Percentiles rank a stretch among this genome's conserved stretches.
These are phyloP conservation scores for Nothura maculosa DNA, from an alignment of 2,797 vertebrate species.

Conservation along the genomic window DNA sequence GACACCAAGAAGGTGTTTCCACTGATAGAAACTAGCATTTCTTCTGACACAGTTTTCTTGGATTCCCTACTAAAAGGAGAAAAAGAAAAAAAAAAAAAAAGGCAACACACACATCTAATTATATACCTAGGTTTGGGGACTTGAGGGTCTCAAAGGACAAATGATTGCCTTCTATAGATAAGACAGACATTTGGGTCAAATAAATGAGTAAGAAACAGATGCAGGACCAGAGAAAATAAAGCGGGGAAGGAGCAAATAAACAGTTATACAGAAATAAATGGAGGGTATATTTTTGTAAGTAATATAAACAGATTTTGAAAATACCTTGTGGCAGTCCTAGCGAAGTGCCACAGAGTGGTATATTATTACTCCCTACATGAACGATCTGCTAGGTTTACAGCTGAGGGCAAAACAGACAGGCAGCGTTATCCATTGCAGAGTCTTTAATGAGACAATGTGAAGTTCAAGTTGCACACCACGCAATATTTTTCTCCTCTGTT, in stretches of 20 bases:
- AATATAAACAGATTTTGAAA: slow-evolving; percentile 54
- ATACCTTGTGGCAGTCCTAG: slow-evolving; percentile 43
- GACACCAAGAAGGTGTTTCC: not conserved
- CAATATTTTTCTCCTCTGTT: slow-evolving; percentile 75
- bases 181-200: not conserved
- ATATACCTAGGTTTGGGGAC: not conserved
- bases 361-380: slow-evolving; percentile 64
- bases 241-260: not conserved
- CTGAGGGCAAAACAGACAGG: slow-evolving; percentile 55
- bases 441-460: slow-evolving; percentile 80
- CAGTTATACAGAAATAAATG: slow-evolving; percentile 4
- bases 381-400: slow-evolving; percentile 48
- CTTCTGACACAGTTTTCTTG: slow-evolving; percentile 52
- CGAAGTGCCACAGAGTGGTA: slow-evolving; percentile 19
- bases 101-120: slow-evolving; percentile 30
- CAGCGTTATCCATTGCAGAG: slow-evolving; percentile 55
- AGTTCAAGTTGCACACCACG: slow-evolving; percentile 61
- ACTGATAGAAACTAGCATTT: slow-evolving; percentile 45
- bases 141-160: not conserved
- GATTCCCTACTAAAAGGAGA: not conserved
- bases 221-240: not conserved
- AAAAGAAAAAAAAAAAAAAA: not conserved
- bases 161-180: not conserved
- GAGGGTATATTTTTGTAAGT: slow-evolving; percentile 51
- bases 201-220: not conserved